A percentile compares a stretch with the other conserved stretches of the same genome.
These are phyloP conservation scores for Ceratoteleas bidentatus DNA, from an alignment of 1,140 invertebrate genomes.

Conservation along the genomic window DNA sequence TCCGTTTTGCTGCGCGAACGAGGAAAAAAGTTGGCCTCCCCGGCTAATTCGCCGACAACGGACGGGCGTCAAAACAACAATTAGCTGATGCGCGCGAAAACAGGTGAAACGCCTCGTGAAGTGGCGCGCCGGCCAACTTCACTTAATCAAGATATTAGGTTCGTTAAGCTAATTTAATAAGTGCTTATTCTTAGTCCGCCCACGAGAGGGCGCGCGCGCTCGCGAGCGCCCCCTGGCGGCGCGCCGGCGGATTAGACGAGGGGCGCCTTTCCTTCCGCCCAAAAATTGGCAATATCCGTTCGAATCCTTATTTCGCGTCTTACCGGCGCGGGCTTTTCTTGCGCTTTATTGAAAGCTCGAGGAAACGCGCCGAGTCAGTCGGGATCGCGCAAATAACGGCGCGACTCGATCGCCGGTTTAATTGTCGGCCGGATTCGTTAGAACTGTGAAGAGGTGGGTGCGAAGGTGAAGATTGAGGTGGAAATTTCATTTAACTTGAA, in stretches of 20 bases:
- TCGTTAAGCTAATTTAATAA: too few species aligned
- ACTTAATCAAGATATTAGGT: too few species aligned
- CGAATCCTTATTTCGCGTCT: slow-evolving; percentile 72
- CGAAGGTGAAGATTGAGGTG: too few species aligned
- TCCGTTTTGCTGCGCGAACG: slow-evolving; percentile 3
- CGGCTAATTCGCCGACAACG: slow-evolving; percentile 17
- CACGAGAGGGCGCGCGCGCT: too few species aligned
- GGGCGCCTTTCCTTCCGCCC: slow-evolving; percentile 68
- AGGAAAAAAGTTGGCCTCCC: slow-evolving; percentile 10
- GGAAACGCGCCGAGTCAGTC: slow-evolving; percentile 18
- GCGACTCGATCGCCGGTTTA: slow-evolving; percentile 45
- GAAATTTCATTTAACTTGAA: too few species aligned
- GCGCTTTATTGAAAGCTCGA: slow-evolving; percentile 45
- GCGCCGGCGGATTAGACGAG: slow-evolving; percentile 42
- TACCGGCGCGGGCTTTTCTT: slow-evolving; percentile 41
- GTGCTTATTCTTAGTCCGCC: too few species aligned
- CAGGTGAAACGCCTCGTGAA: too few species aligned
- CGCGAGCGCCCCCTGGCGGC: slow-evolving; percentile 9
- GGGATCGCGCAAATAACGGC: slow-evolving; percentile 29
- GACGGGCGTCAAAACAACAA: slow-evolving; percentile 32
- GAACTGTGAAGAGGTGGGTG: too few species aligned
- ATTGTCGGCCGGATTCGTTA: slow-evolving; percentile 1
- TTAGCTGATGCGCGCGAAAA: too few species aligned
- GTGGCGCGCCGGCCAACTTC: too few species aligned
- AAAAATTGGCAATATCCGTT: slow-evolving; percentile 76